Percentiles rank a stretch among this genome's conserved stretches.
Evolutionary conservation across 2,113 vertebrate genomes (phyloP).

Genomic region (Desmodus rotundus): DNA sequence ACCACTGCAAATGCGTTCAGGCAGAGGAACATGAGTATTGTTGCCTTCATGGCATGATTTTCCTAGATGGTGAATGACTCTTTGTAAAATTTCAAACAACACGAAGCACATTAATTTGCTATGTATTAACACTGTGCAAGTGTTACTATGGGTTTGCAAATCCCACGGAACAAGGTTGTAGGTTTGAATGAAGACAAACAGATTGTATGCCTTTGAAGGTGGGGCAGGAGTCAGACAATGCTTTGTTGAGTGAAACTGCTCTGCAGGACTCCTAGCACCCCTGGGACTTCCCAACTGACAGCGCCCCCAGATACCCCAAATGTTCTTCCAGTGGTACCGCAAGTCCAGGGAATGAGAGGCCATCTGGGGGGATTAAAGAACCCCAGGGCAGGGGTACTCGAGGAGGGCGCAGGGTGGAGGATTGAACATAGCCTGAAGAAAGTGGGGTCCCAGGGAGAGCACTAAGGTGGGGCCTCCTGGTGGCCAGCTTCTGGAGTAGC

Average conservation of each 20-base stretch:
- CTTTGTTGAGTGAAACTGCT: neutral
- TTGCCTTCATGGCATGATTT: neutral
- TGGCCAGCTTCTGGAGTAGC: neutral
- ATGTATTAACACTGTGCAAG: neutral
- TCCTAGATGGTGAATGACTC: neutral
- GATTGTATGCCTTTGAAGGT: neutral
- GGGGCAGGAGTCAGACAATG: neutral
- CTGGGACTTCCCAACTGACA: neutral
- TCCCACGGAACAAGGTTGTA: neutral
- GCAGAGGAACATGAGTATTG: neutral
- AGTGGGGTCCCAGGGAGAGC: neutral
- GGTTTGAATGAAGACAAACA: neutral
- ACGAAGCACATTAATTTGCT: neutral
- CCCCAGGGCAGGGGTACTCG: neutral
- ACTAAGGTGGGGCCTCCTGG: neutral
- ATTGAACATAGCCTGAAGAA: neutral
- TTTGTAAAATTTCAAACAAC: slow-evolving; percentile 6
- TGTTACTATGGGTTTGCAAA: neutral
- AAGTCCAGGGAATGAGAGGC: neutral
- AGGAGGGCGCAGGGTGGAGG: neutral
- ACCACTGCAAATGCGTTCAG: neutral
- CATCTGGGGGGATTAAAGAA: neutral
- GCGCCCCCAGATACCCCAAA: neutral
- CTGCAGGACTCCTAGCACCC: neutral
- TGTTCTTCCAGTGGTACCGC: neutral